Evolutionary conservation across 1,140 invertebrate species (phyloP), one percentile per base, ranked within the genome.

Genomic region (Eumaeus atala): DNA sequence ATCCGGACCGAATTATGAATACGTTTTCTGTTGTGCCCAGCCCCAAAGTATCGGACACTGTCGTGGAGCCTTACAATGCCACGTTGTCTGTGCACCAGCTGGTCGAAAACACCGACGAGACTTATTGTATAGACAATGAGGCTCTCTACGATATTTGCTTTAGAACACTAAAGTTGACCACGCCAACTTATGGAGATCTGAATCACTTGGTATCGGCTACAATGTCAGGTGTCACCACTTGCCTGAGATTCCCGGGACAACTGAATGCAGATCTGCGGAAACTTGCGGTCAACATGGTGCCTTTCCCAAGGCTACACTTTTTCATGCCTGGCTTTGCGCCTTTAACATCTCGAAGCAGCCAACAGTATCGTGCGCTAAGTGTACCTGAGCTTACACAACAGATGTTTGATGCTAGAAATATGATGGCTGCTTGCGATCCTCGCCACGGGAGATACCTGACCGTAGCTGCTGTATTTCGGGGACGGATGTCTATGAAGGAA

Each of bases 61-160:
- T 94, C 6, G 95, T 96, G 8, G 95, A 9, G 94, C 47, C 47
- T 9, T 48, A 95, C 87, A 95, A 95, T 70, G 92, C 92, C 51
- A 94, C 93, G 0, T 77, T 95, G 1, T 94, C 93, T 5, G 91
- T 95, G 1, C 92, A 94, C 67, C 93, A 95, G 70, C 77, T 95
- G 11, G 91, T 95, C 3, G 93, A 94, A 77, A 93, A 94, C 77
- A 94, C 93, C 0, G 93, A 94, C 67, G 93, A 81, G 91, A 75
- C 73, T 0, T 78, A 62, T 60, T 28, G 21, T 6, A 28, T 28
- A 3, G 21, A 28, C 21, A 28, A 28, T 28, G 21, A 28, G 21
- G 21, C 76, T 38, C 89, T 96, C 0, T 96, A 96, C 69, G 95
- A 96, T 67, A 96, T 96, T 57, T 96, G 95, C 85, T 96, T 95